Base-by-base conservation (phyloP, 2,797 vertebrate genomes). In the Myripristis jacobus region DNA sequence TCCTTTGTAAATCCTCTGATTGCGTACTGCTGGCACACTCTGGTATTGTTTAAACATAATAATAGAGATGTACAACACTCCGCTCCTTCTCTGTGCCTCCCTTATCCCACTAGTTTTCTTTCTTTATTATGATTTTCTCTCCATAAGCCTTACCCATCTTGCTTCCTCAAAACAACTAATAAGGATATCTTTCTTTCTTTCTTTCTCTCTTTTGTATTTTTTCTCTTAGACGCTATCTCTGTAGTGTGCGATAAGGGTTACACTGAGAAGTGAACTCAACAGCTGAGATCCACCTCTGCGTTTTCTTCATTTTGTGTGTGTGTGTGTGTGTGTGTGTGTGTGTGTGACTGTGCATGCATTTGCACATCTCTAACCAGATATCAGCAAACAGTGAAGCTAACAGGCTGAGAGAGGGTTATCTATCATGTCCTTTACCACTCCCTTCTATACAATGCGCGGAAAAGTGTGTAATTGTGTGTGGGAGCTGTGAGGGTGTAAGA, bases 1-100 rank as follows among this genome's bases (percentile, higher is more conserved):
- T 86, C 75, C 57, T 77, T 67, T 70, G 74, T 73, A 84, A 82
- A 86, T 82, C 81, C 76, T 82, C 43, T 64, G 59, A 80, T 73
- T 73, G 77, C 58, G 18, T 46, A 71, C 67, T 75, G 65, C 63
- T 80, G 79, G 77, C 71, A 85, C 75, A 66, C 51, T 66, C 36
- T 58, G 80, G 22, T 73, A 21, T 71, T 54, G 65, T 82, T 86
- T 82, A 75, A 88, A 87, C 66, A 77, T 66, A 74, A 72, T 31
- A 69, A 66, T 44, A 73, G 52, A 55, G 31, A 34, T 63, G 58
- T 52, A 54, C 70, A 31, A 72, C 48, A 22, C 58, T 21, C 15
- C 54, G 60, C 43, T 52, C 22, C 50, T 64, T 18, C 48, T 60
- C 12, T 55, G 52, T 57, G 46, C 66, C 63, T 31, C 11, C 58